A percentile compares a stretch with the other conserved stretches of the same genome.
Conservation (phyloP, 2,113 vertebrate species). For the Eulacestoma nigropectus region DNA sequence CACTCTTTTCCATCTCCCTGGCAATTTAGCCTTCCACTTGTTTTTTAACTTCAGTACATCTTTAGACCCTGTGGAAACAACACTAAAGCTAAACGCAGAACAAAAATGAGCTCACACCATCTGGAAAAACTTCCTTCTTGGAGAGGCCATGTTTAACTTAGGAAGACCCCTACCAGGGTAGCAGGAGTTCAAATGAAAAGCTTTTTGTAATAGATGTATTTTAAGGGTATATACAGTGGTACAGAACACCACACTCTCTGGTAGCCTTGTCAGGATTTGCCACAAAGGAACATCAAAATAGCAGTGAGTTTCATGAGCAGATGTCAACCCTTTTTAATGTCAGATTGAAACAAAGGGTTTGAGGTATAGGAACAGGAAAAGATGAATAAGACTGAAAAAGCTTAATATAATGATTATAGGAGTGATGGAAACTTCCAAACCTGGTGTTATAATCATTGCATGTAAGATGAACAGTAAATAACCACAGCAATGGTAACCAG, state of each 20-base stretch:
- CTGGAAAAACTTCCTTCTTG: constrained; percentile 12
- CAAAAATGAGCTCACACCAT: constrained; percentile 21
- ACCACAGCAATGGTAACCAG: not conserved
- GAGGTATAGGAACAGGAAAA: not conserved
- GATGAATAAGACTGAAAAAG: not conserved
- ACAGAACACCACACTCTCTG: not conserved
- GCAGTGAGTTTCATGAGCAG: not conserved
- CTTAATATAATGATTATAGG: not conserved
- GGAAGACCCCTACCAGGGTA: not conserved
- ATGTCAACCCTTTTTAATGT: not conserved
- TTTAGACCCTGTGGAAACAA: constrained; percentile 26
- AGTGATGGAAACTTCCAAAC: not conserved
- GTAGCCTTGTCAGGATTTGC: not conserved
- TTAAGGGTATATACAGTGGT: not conserved
- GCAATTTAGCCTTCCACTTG: not conserved
- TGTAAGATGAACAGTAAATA: not conserved
- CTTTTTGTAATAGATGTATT: not conserved
- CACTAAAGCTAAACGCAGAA: not conserved
- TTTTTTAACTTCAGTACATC: constrained; percentile 25
- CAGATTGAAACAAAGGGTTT: not conserved
- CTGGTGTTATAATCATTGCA: not conserved
- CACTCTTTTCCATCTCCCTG: not conserved
- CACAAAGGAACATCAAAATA: not conserved
- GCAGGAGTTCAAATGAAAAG: not conserved
- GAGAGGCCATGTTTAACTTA: not conserved